These are phyloP conservation scores for Cheilosia scutellata DNA, from an alignment of 2,888 invertebrate species.

Conservation along the genomic window DNA sequence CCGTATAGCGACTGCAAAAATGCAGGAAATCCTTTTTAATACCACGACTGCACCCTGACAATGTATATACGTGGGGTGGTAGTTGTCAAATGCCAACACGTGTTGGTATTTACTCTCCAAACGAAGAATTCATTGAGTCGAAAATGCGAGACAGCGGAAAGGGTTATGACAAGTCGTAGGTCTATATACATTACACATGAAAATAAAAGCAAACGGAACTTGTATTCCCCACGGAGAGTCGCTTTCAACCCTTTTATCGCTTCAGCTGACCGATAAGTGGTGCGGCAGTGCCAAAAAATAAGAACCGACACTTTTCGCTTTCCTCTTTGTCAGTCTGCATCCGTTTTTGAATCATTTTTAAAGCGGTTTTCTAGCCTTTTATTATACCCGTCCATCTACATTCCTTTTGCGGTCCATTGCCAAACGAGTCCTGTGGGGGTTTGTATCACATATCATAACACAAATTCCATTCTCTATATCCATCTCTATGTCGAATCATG, in stretches of 20 bases:
- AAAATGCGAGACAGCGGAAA: constrained; percentile 37
- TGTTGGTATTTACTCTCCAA: constrained; percentile 65
- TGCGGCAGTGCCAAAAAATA: constrained; percentile 4
- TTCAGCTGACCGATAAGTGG: constrained; percentile 73
- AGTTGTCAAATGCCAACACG: constrained; percentile 67
- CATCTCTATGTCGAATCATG: constrained; percentile 38
- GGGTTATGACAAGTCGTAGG: constrained; percentile 36
- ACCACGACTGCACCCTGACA: constrained; percentile 32
- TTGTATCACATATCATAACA: constrained; percentile 28
- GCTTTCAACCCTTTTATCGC: constrained; percentile 71
- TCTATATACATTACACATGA: background rate
- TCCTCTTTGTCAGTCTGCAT: constrained; percentile 15
- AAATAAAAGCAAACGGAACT: constrained; percentile 21
- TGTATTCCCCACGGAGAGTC: constrained; percentile 37
- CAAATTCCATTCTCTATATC: constrained; percentile 32
- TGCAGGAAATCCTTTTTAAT: constrained; percentile 57
- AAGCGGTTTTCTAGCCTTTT: constrained; percentile 7
- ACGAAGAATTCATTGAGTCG: constrained; percentile 54
- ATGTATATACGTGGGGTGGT: constrained; percentile 14
- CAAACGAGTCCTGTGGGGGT: constrained; percentile 63
- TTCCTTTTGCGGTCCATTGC: constrained; percentile 35
- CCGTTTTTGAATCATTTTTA: constrained; percentile 20
- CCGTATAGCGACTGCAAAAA: background rate
- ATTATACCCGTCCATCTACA: constrained; percentile 11
- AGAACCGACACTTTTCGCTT: background rate